Percentiles rank a stretch among this genome's conserved stretches.
phyloP scores from a whole-genome alignment of 1,140 invertebrate species.

The Microplitis demolitor region DNA sequence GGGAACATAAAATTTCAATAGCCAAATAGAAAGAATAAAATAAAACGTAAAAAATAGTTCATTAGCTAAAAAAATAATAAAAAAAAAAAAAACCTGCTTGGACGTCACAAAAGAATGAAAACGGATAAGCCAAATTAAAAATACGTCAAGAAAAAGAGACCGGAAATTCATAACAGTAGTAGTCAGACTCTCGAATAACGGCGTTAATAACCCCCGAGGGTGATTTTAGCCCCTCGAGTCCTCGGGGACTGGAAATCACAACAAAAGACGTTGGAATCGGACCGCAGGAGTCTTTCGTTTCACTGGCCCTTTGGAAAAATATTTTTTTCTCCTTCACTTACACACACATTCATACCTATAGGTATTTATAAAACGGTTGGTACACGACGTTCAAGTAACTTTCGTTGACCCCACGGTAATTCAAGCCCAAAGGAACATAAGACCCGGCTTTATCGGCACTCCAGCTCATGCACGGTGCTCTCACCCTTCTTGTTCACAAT shows the following conservation, averaged over 20 bases:
- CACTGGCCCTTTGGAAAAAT: conserved; percentile 35
- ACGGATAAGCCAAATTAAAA: neutral
- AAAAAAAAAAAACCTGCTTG: neutral
- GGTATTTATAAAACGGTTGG: neutral
- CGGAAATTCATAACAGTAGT: conserved; percentile 32
- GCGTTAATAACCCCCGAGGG: conserved; percentile 31
- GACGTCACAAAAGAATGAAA: neutral
- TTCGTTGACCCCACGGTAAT: conserved; percentile 42
- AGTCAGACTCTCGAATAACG: conserved; percentile 24
- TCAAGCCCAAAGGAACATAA: conserved; percentile 42
- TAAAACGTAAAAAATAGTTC: neutral
- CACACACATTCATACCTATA: neutral
- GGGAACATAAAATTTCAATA: neutral
- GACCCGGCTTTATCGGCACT: conserved; percentile 28
- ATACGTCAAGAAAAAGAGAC: conserved; percentile 1
- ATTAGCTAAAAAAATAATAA: neutral
- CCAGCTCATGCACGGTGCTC: neutral
- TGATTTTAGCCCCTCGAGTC: conserved; percentile 36
- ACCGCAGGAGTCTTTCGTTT: conserved; percentile 36
- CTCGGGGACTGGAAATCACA: conserved; percentile 35
- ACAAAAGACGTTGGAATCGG: conserved; percentile 41
- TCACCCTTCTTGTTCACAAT: conserved; percentile 6
- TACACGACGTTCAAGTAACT: conserved; percentile 32
- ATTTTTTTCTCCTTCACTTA: conserved; percentile 32
- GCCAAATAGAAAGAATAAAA: neutral